These are phyloP conservation scores for Casuarius casuarius DNA, from an alignment of 2,113 vertebrate species.

Conservation along the genomic window DNA sequence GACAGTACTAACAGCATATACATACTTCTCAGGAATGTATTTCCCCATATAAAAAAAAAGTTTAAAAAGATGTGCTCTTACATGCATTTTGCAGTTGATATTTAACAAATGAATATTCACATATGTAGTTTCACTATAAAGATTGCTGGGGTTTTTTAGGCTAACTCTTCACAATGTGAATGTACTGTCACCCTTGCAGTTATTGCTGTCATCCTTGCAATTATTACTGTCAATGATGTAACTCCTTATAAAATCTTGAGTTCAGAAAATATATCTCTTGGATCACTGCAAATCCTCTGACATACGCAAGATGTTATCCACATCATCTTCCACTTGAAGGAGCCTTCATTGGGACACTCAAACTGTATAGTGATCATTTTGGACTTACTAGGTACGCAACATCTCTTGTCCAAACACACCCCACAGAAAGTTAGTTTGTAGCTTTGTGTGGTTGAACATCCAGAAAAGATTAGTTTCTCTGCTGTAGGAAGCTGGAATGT, in stretches of 20 bases:
- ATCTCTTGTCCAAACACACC: constrained; percentile 87
- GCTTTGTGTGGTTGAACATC: constrained; percentile 86
- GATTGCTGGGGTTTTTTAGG: neutral
- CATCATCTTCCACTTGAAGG: constrained; percentile 93
- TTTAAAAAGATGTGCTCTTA: neutral
- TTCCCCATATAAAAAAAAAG: neutral
- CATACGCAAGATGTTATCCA: constrained; percentile 96
- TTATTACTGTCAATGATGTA: neutral
- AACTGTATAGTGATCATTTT: constrained; percentile 88
- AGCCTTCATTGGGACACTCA: constrained; percentile 84
- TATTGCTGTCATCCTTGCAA: rapidly evolving
- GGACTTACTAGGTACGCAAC: constrained; percentile 90
- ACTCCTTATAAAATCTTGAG: constrained; percentile 82
- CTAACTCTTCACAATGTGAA: neutral
- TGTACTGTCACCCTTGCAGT: neutral
- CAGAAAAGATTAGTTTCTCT: constrained; percentile 88
- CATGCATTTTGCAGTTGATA: neutral
- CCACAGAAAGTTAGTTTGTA: constrained; percentile 92
- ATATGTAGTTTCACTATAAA: neutral
- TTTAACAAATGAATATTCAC: neutral
- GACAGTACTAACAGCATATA: neutral
- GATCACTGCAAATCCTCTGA: constrained; percentile 85
- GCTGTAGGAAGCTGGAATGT: constrained; percentile 87
- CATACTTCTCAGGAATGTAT: neutral
- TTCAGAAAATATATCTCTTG: constrained; percentile 89